A percentile compares a stretch with the other conserved stretches of the same genome.
Conservation (phyloP, 2,888 invertebrate genomes). For the Lottia scabra region DNA sequence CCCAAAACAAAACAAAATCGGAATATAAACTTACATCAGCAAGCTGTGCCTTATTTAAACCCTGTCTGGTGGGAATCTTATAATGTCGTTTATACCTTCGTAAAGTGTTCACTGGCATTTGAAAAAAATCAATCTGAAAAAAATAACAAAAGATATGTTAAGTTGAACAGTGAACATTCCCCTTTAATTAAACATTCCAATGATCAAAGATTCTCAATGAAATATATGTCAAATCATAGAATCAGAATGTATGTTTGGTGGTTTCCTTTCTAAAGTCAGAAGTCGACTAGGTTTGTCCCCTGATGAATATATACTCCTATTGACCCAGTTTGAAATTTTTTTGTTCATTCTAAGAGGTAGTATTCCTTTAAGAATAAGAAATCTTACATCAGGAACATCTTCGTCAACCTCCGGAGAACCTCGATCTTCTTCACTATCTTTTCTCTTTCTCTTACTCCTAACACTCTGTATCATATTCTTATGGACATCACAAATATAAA, state of each 20-base stretch:
- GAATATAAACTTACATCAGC: conserved; percentile 83
- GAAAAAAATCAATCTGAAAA: conserved; percentile 82
- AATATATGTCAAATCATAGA: no score
- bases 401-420: conserved; percentile 90
- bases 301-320: no score
- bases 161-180: no score
- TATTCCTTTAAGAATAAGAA: neutral
- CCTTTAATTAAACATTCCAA: no score
- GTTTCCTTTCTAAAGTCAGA: no score
- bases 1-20: neutral
- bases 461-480: conserved; percentile 96
- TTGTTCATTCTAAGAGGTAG: no score
- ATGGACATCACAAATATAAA: conserved; percentile 96
- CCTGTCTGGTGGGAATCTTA: conserved; percentile 90
- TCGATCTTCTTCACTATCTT: conserved; percentile 89
- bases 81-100: conserved; percentile 93
- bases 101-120: conserved; percentile 92
- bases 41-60: conserved; percentile 93
- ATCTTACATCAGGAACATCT: conserved; percentile 81
- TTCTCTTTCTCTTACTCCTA: conserved; percentile 86
- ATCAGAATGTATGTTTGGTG: no score
- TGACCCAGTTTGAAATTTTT: no score
- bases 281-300: no score
- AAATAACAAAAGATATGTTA: conserved; percentile 7
- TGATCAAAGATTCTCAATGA: no score